A percentile compares a stretch with the other conserved stretches of the same genome.
Conservation (phyloP, 2,888 invertebrate species). For the Acrobeloides nanus region DNA sequence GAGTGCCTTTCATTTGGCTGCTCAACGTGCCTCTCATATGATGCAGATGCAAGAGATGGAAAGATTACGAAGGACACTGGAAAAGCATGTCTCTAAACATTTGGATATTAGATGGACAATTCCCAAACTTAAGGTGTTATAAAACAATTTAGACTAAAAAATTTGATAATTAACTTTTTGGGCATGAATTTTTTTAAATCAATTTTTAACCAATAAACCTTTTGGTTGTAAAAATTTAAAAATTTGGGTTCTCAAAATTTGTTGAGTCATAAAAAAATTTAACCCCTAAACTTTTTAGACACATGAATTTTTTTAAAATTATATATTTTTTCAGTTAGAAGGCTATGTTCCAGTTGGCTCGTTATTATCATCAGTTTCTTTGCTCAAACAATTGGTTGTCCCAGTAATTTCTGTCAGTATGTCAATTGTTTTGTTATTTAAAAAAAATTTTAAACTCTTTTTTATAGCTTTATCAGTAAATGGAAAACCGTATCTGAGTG, state of each 20-base stretch:
- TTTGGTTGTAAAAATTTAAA: neutral
- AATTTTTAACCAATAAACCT: neutral
- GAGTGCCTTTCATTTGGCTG: slow-evolving; percentile 40
- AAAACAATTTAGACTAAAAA: too few relatives aligned
- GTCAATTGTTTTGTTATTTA: slow-evolving; percentile 6
- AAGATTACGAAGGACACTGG: slow-evolving; percentile 36
- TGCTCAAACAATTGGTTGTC: slow-evolving; percentile 49
- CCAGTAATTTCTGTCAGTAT: slow-evolving; percentile 43
- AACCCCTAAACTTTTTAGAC: too few relatives aligned
- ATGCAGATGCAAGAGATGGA: slow-evolving; percentile 49
- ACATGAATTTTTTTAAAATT: neutral
- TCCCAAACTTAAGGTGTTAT: slow-evolving; percentile 30
- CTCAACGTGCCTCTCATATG: slow-evolving; percentile 42
- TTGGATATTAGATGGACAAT: slow-evolving; percentile 49
- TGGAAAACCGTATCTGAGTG: slow-evolving; percentile 32
- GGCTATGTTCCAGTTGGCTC: slow-evolving; percentile 50
- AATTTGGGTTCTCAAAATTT: neutral
- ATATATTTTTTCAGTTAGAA: slow-evolving; percentile 27
- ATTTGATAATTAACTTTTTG: too few relatives aligned
- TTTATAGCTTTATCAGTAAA: slow-evolving; percentile 36
- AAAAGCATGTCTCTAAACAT: slow-evolving; percentile 44
- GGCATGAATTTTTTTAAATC: too few relatives aligned
- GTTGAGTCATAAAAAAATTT: neutral
- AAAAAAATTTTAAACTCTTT: neutral
- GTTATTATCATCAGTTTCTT: slow-evolving; percentile 44